phyloP scores from a whole-genome alignment of 64 coral and sea anemone species.

The Cladopsammia gracilis region DNA sequence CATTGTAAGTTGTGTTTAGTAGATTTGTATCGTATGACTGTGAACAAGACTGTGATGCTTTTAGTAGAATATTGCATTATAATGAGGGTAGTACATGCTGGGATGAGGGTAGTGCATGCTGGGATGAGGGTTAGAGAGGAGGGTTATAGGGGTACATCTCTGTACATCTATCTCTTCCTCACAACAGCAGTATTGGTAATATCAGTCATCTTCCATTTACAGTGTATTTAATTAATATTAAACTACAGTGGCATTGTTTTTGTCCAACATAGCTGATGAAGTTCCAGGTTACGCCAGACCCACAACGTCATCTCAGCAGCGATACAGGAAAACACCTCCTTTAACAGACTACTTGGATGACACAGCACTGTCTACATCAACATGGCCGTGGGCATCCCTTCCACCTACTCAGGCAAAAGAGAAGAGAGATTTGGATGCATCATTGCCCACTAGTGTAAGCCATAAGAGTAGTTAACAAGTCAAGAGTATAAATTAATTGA shows the following conservation, averaged over 20 bases:
- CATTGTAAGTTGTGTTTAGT: too few species aligned
- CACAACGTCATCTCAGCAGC: conserved; percentile 90
- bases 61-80: too few species aligned
- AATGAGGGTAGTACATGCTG: too few species aligned
- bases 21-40: too few species aligned
- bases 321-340: conserved; percentile 88
- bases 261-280: conserved; percentile 59
- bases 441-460: conserved; percentile 72
- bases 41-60: too few species aligned
- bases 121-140: too few species aligned
- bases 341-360: conserved; percentile 87
- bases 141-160: too few species aligned
- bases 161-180: too few species aligned
- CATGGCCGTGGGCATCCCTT: conserved; percentile 73
- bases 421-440: conserved; percentile 44
- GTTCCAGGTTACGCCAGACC: conserved; percentile 85
- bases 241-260: neutral
- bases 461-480: neutral
- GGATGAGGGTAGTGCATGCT: too few species aligned
- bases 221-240: neutral
- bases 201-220: neutral
- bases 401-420: conserved; percentile 60
- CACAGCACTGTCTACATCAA: conserved; percentile 49
- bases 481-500: too few species aligned
- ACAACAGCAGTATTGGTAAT: too few species aligned